Evolutionary conservation across 2,888 invertebrate genomes (phyloP), one percentile per base, ranked within the genome.

Genomic region (Pheosia gnoma): DNA sequence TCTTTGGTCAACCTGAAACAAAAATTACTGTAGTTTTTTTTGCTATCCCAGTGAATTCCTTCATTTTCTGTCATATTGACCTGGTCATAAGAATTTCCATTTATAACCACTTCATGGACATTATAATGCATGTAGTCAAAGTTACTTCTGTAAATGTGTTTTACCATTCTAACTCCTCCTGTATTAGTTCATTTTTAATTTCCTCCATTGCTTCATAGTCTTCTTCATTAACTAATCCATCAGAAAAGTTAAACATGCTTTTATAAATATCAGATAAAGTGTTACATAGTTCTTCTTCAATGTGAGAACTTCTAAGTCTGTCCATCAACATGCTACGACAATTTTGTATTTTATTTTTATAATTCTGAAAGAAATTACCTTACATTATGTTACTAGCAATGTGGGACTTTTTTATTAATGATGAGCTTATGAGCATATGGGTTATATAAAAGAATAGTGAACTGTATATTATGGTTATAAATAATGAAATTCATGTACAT

Each of bases 131-230:
- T 25, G 25, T 25, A 25, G 25, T 0, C 1, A 25, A 25, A 25
- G 25, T 2, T 25, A 25, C 25, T 25, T 25, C 25, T 25, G 3
- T 41, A 41, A 41, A 41, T 41, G n/a, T n/a, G 5, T 47, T 38
- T 37, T 79, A 93, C 92, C 93, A 92, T 69, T 91, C 79, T 41
- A 91, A 70, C 80, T 93, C 93, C 74, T 92, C 91, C 67, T 90
- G 87, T 13, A 93, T 82, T 58, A 93, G 80, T 73, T 93, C 91
- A 70, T 83, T 82, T 79, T 86, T 86, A 55, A 93, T 81, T 76
- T 88, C 87, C 66, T 89, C 85, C 52, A 91, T 70, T 5, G 89
- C 61, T 64, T 86, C 77, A 61, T 77, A 70, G 79, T 93, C 93
- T 73, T 93, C 88, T 67, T 81, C 83, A 75, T 87, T 83, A 58